Evolutionary conservation across 2,888 invertebrate genomes (phyloP).

Genomic region (Oxycera nigricornis): DNA sequence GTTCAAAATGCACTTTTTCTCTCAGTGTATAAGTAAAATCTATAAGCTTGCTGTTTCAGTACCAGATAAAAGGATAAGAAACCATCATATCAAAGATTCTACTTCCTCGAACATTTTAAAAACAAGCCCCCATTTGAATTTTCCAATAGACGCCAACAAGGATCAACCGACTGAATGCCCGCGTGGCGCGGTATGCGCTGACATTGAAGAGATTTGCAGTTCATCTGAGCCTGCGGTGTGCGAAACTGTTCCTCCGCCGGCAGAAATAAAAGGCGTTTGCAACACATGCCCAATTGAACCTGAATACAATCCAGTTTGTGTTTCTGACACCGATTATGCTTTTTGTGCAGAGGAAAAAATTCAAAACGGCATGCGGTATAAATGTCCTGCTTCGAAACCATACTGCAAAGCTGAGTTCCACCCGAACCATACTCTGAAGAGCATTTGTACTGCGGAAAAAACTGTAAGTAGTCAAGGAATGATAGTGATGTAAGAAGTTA

Average conservation of each 20-base stretch:
- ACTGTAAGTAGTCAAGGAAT: background rate
- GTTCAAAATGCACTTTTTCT: too few species aligned
- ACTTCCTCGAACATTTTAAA: too few species aligned
- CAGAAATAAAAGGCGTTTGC: background rate
- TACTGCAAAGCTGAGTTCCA: conserved; percentile 13
- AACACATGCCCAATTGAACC: background rate
- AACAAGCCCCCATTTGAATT: too few species aligned
- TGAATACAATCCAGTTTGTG: background rate
- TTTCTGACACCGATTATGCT: conserved; percentile 10
- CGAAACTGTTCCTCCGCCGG: background rate
- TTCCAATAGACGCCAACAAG: too few species aligned
- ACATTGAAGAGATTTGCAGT: background rate
- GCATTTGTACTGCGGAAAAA: background rate
- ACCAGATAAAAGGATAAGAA: too few species aligned
- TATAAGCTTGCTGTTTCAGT: too few species aligned
- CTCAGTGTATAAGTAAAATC: too few species aligned
- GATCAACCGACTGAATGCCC: background rate
- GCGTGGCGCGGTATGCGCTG: conserved; percentile 1
- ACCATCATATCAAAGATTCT: too few species aligned
- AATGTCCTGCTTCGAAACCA: background rate
- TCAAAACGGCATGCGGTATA: background rate
- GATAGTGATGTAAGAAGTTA: background rate
- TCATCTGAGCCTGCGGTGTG: background rate
- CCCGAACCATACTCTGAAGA: background rate
- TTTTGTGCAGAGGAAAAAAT: background rate